A percentile compares a stretch with the other conserved stretches of the same genome.
These are phyloP conservation scores for Sula dactylatra DNA, from an alignment of 2,113 vertebrate species.

Conservation along the genomic window DNA sequence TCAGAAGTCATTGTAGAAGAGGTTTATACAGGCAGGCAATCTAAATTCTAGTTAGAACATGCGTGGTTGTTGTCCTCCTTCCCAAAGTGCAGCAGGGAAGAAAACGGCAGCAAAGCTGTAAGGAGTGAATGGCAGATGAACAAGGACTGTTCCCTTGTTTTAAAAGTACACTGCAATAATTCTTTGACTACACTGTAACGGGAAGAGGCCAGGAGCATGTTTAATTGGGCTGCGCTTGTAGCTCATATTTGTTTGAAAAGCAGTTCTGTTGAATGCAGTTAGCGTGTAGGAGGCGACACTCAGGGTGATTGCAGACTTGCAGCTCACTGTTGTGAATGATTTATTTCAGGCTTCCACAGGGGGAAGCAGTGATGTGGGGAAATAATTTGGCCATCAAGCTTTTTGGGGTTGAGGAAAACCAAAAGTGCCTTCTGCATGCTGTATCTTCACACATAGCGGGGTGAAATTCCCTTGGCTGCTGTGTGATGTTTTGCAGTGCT, in stretches of 20 bases:
- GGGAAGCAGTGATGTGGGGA: not conserved
- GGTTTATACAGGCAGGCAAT: not conserved
- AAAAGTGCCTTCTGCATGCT: not conserved
- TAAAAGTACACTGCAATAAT: not conserved
- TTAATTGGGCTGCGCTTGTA: not conserved
- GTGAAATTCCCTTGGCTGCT: not conserved
- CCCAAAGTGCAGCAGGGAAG: not conserved
- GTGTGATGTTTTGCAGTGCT: not conserved
- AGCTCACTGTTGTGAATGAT: not conserved
- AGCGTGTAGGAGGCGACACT: not conserved
- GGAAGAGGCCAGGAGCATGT: not conserved
- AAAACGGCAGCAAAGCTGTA: not conserved
- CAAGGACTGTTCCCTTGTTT: not conserved
- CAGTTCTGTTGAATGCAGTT: constrained; percentile 22
- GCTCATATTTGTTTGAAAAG: constrained; percentile 39
- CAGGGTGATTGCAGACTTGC: not conserved
- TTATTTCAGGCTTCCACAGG: not conserved
- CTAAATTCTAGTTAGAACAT: not conserved
- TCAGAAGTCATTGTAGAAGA: not conserved
- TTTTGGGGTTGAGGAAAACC: not conserved
- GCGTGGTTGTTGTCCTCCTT: not conserved
- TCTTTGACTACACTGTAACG: fast-evolving
- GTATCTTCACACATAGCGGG: fast-evolving
- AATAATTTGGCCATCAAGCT: not conserved
- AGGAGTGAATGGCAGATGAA: not conserved